Percentiles rank a stretch among this genome's conserved stretches.
phyloP scores from a whole-genome alignment of 2,113 vertebrate species.

The Pachycephala philippinensis region DNA sequence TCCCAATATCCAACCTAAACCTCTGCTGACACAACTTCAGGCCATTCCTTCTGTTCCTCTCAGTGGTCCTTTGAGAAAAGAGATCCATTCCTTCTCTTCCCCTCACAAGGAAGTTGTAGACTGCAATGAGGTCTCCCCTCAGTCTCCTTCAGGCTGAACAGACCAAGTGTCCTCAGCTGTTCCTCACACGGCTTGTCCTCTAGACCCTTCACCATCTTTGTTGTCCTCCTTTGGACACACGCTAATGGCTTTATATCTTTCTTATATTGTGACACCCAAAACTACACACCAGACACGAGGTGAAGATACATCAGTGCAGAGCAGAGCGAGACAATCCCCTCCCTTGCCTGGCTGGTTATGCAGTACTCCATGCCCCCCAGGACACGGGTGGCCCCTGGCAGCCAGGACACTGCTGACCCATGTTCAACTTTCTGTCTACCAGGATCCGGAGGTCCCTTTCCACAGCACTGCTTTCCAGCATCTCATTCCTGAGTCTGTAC shows the following conservation, averaged over 20 bases:
- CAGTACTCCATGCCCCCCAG: rapidly evolving
- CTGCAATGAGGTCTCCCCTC: background rate
- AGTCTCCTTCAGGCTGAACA: background rate
- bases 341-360: rapidly evolving
- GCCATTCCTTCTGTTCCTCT: background rate
- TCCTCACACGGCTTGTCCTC: background rate
- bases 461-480: background rate
- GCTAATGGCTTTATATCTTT: background rate
- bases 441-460: background rate
- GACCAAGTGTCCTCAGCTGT: background rate
- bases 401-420: background rate
- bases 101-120: background rate
- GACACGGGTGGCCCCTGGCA: rapidly evolving
- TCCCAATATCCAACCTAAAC: background rate
- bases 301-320: rapidly evolving
- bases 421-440: background rate
- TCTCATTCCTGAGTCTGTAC: background rate
- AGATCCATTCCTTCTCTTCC: background rate
- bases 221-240: background rate
- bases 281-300: rapidly evolving
- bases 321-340: background rate
- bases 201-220: background rate
- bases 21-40: background rate
- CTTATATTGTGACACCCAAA: background rate
- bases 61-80: background rate